These are phyloP conservation scores for Microplitis manilae DNA, from an alignment of 2,888 invertebrate genomes.

Conservation along the genomic window DNA sequence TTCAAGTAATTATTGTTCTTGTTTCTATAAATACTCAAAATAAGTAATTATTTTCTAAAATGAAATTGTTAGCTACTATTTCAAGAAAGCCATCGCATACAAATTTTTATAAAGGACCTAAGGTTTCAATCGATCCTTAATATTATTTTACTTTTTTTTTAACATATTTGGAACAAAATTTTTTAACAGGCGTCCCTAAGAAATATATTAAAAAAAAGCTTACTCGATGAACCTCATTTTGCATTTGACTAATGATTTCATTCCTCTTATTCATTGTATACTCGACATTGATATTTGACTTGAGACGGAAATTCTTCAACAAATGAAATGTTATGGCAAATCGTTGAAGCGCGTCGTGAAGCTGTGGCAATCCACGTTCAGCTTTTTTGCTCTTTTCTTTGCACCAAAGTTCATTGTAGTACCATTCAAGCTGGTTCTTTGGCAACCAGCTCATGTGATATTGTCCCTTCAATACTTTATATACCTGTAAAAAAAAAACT, in stretches of 20 bases:
- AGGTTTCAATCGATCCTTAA: too few relatives aligned
- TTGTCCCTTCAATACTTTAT: slow-evolving; percentile 66
- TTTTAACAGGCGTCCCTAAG: background rate
- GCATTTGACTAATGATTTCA: slow-evolving; percentile 69
- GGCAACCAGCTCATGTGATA: slow-evolving; percentile 72
- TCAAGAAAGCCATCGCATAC: too few relatives aligned
- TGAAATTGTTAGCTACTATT: too few relatives aligned
- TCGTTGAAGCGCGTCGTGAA: slow-evolving; percentile 74
- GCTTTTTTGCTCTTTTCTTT: slow-evolving; percentile 73
- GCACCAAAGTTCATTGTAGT: slow-evolving; percentile 67
- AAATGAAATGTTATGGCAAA: slow-evolving; percentile 73
- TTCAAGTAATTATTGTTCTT: too few relatives aligned
- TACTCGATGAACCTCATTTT: slow-evolving; percentile 66
- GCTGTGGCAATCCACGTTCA: slow-evolving; percentile 74
- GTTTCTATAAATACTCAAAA: too few relatives aligned
- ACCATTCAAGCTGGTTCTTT: slow-evolving; percentile 69
- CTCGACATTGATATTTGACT: slow-evolving; percentile 71
- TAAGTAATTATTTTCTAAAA: too few relatives aligned
- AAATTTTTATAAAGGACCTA: too few relatives aligned
- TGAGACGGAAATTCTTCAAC: slow-evolving; percentile 66
- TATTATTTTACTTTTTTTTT: too few relatives aligned
- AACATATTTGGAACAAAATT: background rate
- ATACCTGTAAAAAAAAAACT: slow-evolving; percentile 59
- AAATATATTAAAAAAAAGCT: background rate
- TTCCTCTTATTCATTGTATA: slow-evolving; percentile 72